A percentile compares a stretch with the other conserved stretches of the same genome.
phyloP scores from a whole-genome alignment of 2,113 vertebrate species.

The Cryptomyrus ogoouensis region DNA sequence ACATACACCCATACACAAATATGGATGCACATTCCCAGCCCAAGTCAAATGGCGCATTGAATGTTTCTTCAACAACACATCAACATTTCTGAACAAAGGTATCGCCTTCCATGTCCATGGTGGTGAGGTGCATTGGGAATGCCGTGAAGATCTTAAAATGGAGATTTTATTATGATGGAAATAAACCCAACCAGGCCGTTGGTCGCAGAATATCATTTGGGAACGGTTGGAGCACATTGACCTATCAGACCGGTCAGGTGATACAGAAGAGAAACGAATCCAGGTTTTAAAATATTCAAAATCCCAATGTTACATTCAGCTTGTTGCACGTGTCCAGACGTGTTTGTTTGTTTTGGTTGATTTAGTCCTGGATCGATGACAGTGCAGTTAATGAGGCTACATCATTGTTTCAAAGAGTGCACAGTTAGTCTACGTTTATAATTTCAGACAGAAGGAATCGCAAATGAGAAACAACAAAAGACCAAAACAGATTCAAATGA shows the following conservation, averaged over 20 bases:
- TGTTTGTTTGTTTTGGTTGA: background rate
- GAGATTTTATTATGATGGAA: background rate
- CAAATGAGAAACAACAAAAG: constrained; percentile 4
- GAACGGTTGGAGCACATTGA: background rate
- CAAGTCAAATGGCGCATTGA: too few species aligned
- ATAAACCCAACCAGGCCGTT: background rate
- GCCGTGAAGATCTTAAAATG: background rate
- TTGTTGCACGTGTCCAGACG: too few species aligned
- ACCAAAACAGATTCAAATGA: background rate
- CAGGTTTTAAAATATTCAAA: background rate
- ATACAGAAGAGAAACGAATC: background rate
- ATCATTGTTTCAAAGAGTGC: background rate
- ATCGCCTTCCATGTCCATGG: background rate
- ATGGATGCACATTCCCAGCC: background rate
- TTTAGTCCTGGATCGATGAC: background rate
- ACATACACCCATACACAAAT: background rate
- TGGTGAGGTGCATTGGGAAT: background rate
- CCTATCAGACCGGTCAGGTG: background rate
- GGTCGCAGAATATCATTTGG: background rate
- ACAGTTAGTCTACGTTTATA: background rate
- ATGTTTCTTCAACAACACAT: background rate
- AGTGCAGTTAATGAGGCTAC: background rate
- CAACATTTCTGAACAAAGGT: background rate
- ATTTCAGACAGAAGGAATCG: background rate
- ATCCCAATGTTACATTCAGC: background rate